phyloP scores from a whole-genome alignment of 2,797 vertebrate genomes.

The Siniperca scherzeri region DNA sequence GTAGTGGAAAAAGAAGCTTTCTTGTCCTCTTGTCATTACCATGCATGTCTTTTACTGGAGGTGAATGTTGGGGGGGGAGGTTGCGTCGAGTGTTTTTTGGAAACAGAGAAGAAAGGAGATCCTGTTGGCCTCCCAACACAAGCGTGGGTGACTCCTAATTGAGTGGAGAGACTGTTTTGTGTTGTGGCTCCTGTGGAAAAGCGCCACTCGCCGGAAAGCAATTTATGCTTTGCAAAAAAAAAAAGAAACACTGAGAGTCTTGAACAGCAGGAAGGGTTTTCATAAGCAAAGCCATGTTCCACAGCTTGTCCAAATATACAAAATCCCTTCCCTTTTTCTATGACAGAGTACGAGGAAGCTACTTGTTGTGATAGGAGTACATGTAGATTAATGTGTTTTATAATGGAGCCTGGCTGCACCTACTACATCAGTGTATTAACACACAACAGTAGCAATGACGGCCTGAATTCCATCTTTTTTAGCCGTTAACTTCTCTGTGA shows the following conservation, averaged over 20 bases:
- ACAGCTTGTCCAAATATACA: slow-evolving; percentile 35
- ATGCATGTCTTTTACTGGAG: slow-evolving; percentile 26
- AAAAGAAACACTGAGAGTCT: slow-evolving; percentile 12
- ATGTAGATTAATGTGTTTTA: slow-evolving; percentile 53
- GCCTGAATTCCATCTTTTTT: slow-evolving; percentile 62
- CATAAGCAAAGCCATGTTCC: slow-evolving; percentile 27
- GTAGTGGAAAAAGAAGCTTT: slow-evolving; percentile 26
- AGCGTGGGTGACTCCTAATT: slow-evolving; percentile 71
- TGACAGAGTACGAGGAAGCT: neutral
- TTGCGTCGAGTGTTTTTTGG: slow-evolving; percentile 42
- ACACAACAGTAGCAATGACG: slow-evolving; percentile 24
- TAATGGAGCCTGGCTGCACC: slow-evolving; percentile 44
- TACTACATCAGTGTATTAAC: slow-evolving; percentile 36
- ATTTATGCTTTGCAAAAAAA: slow-evolving; percentile 43
- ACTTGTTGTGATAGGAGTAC: slow-evolving; percentile 39
- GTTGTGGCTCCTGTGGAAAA: slow-evolving; percentile 45
- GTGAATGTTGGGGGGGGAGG: slow-evolving; percentile 29
- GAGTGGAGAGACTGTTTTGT: slow-evolving; percentile 67
- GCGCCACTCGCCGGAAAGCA: slow-evolving; percentile 29
- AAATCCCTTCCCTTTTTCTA: slow-evolving; percentile 13
- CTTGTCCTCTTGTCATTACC: slow-evolving; percentile 32
- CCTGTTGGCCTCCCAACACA: slow-evolving; percentile 51
- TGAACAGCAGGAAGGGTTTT: slow-evolving; percentile 42
- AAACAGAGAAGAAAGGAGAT: slow-evolving; percentile 54
- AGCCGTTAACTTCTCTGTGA: slow-evolving; percentile 61